phyloP scores from a whole-genome alignment of 2,113 vertebrate species.

The Neolamprologus ventralis region DNA sequence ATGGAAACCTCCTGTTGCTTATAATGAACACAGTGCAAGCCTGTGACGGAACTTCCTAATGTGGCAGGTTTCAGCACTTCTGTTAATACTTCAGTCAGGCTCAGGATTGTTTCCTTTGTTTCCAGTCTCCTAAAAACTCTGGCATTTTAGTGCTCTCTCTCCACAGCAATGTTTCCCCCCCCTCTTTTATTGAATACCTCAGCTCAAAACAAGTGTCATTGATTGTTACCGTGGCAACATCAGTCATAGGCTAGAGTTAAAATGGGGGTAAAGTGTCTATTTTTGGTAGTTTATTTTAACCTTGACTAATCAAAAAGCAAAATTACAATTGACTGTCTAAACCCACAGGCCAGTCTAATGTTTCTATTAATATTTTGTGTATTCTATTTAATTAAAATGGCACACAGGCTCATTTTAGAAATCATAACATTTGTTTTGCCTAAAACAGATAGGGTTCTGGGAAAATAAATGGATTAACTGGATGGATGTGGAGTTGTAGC shows the following conservation, averaged over 20 bases:
- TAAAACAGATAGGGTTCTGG: neutral
- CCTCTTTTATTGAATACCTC: neutral
- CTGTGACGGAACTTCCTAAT: neutral
- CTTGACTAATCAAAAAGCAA: neutral
- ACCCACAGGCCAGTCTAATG: neutral
- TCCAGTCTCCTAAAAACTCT: neutral
- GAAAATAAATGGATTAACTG: neutral
- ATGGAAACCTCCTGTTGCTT: neutral
- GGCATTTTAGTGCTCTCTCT: neutral
- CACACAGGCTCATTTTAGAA: neutral
- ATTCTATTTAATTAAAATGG: neutral
- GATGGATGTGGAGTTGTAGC: neutral
- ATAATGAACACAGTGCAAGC: neutral
- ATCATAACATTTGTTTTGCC: neutral
- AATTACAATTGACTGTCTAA: neutral
- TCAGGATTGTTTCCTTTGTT: neutral
- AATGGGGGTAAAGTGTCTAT: neutral
- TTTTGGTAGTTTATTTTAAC: neutral
- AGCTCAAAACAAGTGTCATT: neutral
- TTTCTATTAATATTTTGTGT: neutral
- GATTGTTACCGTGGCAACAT: neutral
- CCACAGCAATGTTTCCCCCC: neutral
- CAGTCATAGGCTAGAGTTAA: neutral
- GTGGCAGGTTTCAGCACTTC: neutral
- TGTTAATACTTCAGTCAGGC: neutral